These are phyloP conservation scores for Caenorhabditis zanzibari DNA, from an alignment of 2,888 invertebrate genomes.

Conservation along the genomic window DNA sequence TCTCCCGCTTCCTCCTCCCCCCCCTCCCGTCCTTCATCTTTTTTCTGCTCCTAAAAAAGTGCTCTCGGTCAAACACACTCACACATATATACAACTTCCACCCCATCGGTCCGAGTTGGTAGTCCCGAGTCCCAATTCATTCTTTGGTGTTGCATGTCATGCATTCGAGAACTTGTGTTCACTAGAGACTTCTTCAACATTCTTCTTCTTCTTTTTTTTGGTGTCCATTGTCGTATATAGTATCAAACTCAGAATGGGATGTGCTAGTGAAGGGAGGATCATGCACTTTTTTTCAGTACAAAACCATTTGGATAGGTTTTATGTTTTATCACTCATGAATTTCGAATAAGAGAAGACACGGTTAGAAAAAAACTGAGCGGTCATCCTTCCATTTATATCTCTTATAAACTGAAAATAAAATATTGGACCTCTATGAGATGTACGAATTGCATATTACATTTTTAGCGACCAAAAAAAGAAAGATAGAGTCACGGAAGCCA, in stretches of 20 bases:
- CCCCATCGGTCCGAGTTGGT: slow-evolving; percentile 23
- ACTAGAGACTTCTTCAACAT: slow-evolving; percentile 45
- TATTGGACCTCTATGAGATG: slow-evolving; percentile 23
- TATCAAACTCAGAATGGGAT: slow-evolving; percentile 20
- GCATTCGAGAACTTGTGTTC: slow-evolving; percentile 65
- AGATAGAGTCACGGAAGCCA: slow-evolving; percentile 1
- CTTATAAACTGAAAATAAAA: slow-evolving; percentile 31
- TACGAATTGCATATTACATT: slow-evolving; percentile 21
- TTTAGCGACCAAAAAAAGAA: neutral
- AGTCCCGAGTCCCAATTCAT: slow-evolving; percentile 39
- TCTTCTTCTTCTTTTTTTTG: slow-evolving; percentile 8
- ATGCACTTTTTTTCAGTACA: slow-evolving; percentile 38
- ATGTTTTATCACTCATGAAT: slow-evolving; percentile 61
- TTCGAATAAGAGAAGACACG: slow-evolving; percentile 19
- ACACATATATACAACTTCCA: slow-evolving; percentile 60
- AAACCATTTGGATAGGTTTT: slow-evolving; percentile 27
- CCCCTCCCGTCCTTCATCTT: slow-evolving; percentile 26
- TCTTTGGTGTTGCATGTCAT: slow-evolving; percentile 67
- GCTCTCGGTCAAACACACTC: slow-evolving; percentile 65
- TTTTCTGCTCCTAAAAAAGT: slow-evolving; percentile 51
- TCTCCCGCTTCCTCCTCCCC: slow-evolving; percentile 32
- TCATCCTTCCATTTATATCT: slow-evolving; percentile 7
- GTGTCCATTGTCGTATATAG: slow-evolving; percentile 19
- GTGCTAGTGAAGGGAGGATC: slow-evolving; percentile 6
- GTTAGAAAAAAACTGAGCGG: slow-evolving; percentile 14